Evolutionary conservation across 2,888 invertebrate species (phyloP), one percentile per base, ranked within the genome.

Genomic region (Machimus atricapillus): DNA sequence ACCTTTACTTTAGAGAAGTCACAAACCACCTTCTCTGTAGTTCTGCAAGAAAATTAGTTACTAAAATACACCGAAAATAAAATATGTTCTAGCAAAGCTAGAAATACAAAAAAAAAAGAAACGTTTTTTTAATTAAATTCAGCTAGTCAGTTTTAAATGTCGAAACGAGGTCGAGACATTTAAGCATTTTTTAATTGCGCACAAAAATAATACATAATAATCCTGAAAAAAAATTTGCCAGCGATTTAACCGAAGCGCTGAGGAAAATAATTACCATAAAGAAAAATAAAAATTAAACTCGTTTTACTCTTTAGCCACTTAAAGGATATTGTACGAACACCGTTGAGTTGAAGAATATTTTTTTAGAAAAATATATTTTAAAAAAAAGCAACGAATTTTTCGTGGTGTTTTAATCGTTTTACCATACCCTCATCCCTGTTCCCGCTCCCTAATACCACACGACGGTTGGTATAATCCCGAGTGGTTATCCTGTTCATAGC

Each of bases 301-400:
- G 16, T 76, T 76, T 76, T 76, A 37, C 76, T 76, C 34, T 76
- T 5, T 76, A 76, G 34, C 37, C 76, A 76, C 76, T 37, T 76
- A 78, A 78, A 78, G 43, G 66, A 66, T 66, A 66, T 66, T 66
- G 66, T 66, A 66, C 66, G 43, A 40, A 81, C 81, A 81, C 81
- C 23, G 31, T 81, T 81, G 14, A 81, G 81, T 81, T 81, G 46
- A 34, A 52, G 31, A 56, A 81, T 81, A 81, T 81, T 81, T 81
- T 78, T 81, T 81, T 81, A 81, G 81, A 81, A 81, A 52, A 81
- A 52, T 81, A 81, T 81, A 81, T 81, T 81, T 81, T 81, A 52
- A 81, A 56, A 81, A 52, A 81, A 81, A 81, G 81, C 81, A 52
- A 31, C 81, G 81, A 52, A 81, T 56, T 52, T 31, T 34, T 34